Conservation (phyloP, 2,113 vertebrate species). For the Martes martes region DNA sequence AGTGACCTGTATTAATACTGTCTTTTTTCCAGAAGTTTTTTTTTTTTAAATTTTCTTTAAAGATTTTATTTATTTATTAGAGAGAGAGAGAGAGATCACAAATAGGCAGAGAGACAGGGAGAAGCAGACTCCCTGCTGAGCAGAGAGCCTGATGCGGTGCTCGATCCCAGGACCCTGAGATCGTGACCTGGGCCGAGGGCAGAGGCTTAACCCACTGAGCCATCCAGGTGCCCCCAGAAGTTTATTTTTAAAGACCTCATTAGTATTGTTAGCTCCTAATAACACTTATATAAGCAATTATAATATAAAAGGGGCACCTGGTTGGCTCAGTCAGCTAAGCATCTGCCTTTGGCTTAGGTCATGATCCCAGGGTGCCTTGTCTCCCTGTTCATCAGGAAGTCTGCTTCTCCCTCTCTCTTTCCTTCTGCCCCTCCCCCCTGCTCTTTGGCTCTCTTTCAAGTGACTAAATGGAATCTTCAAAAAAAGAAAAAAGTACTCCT, state of each 20-base stretch:
- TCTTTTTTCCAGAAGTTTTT: not conserved
- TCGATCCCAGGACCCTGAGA: no score
- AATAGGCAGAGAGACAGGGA: no score
- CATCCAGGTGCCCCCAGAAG: not conserved
- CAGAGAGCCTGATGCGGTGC: no score
- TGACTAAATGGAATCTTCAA: not conserved
- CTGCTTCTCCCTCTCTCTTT: not conserved
- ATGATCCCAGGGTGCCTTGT: not conserved
- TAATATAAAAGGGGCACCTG: not conserved
- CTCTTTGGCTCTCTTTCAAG: not conserved
- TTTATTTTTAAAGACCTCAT: constrained; percentile 29
- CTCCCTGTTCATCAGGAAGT: not conserved
- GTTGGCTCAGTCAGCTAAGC: not conserved
- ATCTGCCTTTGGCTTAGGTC: not conserved
- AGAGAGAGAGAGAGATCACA: no score
- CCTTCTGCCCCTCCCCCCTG: not conserved
- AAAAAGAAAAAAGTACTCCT: not conserved
- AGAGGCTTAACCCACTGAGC: no score
- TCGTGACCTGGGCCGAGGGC: no score
- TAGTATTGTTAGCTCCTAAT: not conserved
- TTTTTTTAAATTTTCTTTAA: not conserved
- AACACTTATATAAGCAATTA: not conserved
- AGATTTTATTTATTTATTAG: no score
- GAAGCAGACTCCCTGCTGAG: no score
- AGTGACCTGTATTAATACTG: not conserved